Percentiles rank a stretch among this genome's conserved stretches.
Evolutionary conservation across 2,797 vertebrate species (phyloP).

Genomic region (Pipistrellus pygmaeus): DNA sequence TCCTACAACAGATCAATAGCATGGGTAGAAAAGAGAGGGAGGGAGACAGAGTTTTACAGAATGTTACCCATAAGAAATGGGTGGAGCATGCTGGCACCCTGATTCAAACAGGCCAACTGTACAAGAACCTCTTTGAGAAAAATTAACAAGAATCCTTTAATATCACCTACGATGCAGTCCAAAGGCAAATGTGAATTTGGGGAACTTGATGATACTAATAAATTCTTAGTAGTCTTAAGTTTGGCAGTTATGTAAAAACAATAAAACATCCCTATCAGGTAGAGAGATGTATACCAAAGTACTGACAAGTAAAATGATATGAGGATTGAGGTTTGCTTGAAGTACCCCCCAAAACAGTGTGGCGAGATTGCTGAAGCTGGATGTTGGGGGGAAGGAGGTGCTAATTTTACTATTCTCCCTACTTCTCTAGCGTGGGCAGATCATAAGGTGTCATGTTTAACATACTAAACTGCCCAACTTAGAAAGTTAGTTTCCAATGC

Average conservation of each 20-base stretch:
- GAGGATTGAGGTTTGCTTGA: neutral
- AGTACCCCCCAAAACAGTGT: neutral
- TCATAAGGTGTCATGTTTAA: slow-evolving; percentile 32
- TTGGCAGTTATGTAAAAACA: neutral
- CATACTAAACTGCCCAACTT: slow-evolving; percentile 10
- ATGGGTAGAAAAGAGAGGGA: too few relatives aligned
- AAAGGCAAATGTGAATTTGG: slow-evolving; percentile 38
- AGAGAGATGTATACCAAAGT: neutral
- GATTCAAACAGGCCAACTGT: neutral
- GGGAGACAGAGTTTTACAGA: neutral
- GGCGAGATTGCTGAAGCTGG: neutral
- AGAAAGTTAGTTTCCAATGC: slow-evolving; percentile 33
- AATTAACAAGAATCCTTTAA: slow-evolving; percentile 29
- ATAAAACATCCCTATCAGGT: neutral
- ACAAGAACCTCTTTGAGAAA: neutral
- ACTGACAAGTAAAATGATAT: neutral
- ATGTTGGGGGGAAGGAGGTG: neutral
- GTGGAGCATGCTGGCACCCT: neutral
- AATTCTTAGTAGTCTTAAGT: neutral
- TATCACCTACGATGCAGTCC: neutral
- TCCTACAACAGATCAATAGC: neutral
- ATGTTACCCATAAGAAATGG: neutral
- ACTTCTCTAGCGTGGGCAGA: neutral
- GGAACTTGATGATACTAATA: neutral
- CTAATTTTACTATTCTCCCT: slow-evolving; percentile 12